phyloP scores from a whole-genome alignment of 2,113 vertebrate genomes.

The Morone saxatilis region DNA sequence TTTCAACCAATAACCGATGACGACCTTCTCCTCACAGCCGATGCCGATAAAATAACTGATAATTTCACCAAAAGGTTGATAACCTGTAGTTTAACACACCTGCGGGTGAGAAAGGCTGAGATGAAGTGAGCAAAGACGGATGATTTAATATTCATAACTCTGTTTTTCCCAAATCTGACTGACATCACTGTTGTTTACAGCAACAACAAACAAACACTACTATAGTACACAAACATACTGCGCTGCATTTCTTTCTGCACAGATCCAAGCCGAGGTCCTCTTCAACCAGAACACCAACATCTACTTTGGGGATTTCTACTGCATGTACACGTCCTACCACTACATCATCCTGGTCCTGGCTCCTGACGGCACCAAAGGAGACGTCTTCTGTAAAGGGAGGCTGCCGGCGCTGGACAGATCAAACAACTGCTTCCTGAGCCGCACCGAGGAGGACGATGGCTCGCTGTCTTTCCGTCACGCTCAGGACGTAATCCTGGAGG shows the following conservation, averaged over 20 bases:
- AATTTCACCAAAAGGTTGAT: too few relatives aligned
- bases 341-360: constrained; percentile 94
- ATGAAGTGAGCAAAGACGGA: too few relatives aligned
- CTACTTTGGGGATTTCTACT: constrained; percentile 98
- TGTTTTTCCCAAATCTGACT: too few relatives aligned
- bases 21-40: too few relatives aligned
- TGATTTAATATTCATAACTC: too few relatives aligned
- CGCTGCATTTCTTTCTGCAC: background rate
- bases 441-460: constrained; percentile 83
- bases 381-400: constrained; percentile 93
- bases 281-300: constrained; percentile 94
- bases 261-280: constrained; percentile 87
- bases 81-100: too few relatives aligned
- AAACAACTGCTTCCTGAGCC: constrained; percentile 93
- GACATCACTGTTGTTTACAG: too few relatives aligned
- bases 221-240: background rate
- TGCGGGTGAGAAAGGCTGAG: too few relatives aligned
- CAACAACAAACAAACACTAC: too few relatives aligned
- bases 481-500: constrained; percentile 96
- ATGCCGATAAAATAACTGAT: too few relatives aligned
- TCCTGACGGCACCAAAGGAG: constrained; percentile 90
- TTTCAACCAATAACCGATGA: too few relatives aligned
- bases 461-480: constrained; percentile 91
- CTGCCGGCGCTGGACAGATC: constrained; percentile 91
- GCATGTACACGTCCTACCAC: constrained; percentile 99